Percentiles rank a stretch among this genome's conserved stretches.
phyloP scores from a whole-genome alignment of 2,888 invertebrate genomes.

The Pristionchus mayeri region DNA sequence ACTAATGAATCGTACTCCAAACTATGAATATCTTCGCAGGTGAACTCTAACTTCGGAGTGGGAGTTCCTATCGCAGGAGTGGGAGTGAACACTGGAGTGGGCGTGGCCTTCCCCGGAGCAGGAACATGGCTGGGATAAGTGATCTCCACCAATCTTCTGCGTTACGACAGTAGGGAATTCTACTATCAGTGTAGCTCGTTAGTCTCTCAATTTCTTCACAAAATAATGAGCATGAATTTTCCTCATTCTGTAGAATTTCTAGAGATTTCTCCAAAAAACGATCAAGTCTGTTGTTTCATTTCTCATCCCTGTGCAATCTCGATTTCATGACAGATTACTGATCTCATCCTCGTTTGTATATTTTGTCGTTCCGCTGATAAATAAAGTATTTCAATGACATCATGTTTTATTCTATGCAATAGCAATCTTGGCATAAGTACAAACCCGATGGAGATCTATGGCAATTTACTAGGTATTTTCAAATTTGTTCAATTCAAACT shows the following conservation, averaged over 20 bases:
- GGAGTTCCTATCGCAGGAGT: conserved; percentile 73
- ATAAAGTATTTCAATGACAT: no score
- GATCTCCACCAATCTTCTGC: background rate
- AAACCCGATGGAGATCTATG: conserved; percentile 13
- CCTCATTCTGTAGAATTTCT: no score
- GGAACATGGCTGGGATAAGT: conserved; percentile 38
- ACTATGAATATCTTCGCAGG: conserved; percentile 48
- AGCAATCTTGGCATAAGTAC: conserved; percentile 3
- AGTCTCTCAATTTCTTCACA: no score
- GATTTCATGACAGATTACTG: background rate
- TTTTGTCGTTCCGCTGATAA: background rate
- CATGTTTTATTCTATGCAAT: no score
- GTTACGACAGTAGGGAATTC: no score
- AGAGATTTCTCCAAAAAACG: no score
- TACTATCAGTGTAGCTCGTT: no score
- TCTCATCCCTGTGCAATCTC: background rate
- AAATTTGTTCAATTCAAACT: conserved; percentile 1
- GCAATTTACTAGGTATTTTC: background rate
- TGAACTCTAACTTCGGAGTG: conserved; percentile 67
- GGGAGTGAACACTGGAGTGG: conserved; percentile 65
- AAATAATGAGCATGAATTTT: no score
- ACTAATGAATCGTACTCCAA: background rate
- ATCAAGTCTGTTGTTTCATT: background rate
- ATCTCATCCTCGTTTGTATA: conserved; percentile 1
- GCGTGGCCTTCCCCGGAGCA: conserved; percentile 58